Conservation (phyloP, 2,113 vertebrate species). For the Macquaria ambigua region DNA sequence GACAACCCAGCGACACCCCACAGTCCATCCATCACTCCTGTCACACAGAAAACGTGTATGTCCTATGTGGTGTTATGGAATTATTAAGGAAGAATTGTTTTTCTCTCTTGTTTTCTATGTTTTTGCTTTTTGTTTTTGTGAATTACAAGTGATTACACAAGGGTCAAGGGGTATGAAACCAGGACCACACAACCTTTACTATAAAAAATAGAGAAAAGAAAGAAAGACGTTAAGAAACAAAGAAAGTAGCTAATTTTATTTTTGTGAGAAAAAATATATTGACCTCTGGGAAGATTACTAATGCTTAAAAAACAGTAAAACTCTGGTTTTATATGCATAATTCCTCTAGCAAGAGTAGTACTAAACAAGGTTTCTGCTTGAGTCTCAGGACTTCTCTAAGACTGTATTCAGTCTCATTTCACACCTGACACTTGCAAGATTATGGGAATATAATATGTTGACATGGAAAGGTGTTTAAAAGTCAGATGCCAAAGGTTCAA, state of each 20-base stretch:
- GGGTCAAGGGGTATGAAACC: neutral
- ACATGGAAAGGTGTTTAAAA: neutral
- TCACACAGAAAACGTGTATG: conserved; percentile 39
- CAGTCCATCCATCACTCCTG: conserved; percentile 75
- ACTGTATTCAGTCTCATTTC: neutral
- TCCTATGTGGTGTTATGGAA: conserved; percentile 39
- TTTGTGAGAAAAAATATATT: neutral
- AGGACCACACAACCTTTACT: neutral
- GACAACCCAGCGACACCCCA: conserved; percentile 62
- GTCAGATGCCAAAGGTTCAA: conserved; percentile 5
- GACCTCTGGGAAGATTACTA: neutral
- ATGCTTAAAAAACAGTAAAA: neutral
- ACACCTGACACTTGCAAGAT: neutral
- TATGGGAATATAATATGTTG: neutral
- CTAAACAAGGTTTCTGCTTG: neutral
- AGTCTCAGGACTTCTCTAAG: neutral
- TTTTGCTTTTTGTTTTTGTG: neutral
- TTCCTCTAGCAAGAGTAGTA: neutral
- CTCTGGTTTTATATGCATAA: neutral
- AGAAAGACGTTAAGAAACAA: neutral
- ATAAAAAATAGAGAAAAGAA: neutral
- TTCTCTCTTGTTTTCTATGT: neutral
- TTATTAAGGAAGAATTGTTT: conserved; percentile 19
- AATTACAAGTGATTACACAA: neutral
- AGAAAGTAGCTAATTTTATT: neutral